Evolutionary conservation across 2,888 invertebrate species (phyloP), one percentile per base, ranked within the genome.

Genomic region (Ethmia dodecea): DNA sequence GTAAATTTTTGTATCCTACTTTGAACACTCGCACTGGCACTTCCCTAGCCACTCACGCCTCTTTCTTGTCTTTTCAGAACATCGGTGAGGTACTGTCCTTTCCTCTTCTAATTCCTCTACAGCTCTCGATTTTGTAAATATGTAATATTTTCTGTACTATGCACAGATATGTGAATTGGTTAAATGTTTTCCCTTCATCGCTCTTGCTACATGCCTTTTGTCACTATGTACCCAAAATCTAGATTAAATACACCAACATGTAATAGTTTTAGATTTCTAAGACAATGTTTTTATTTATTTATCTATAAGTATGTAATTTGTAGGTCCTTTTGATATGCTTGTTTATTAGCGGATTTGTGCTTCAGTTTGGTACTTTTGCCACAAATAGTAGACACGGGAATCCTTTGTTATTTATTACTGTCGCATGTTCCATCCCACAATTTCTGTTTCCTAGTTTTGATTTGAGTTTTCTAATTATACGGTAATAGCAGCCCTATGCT

Each of bases 11-110:
- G 31, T 31, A 15, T 31, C 27, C 15, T 31, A 49, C 42, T 45
- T 52, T 45, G 42, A 45, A 51, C 50, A 54, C 51, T 25, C 31
- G 76, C 80, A 78, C 76, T 54, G 59, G 73, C 83, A 80, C 11
- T 51, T 54, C 62, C 64, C 62, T 61, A 53, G 60, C 67, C 65
- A 78, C 79, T 84, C 62, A 84, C 81, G 61, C 70, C 73, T 73
- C 69, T 86, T 80, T 86, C 81, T 87, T 87, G 61, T 87, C 77
- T 88, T 88, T 88, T 88, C 88, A 88, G 88, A 87, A 78, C 81
- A 73, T 84, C 83, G 77, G 75, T 80, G 88, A 88, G 88, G 88
- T 88, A 88, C 81, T 86, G 83, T 78, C 70, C 67, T 60, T 74
- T 71, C 67, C 67, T 72, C 70, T 68, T 67, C 67, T 64, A 61